Evolutionary conservation across 2,888 invertebrate genomes (phyloP).

Genomic region (Ctena decussata): DNA sequence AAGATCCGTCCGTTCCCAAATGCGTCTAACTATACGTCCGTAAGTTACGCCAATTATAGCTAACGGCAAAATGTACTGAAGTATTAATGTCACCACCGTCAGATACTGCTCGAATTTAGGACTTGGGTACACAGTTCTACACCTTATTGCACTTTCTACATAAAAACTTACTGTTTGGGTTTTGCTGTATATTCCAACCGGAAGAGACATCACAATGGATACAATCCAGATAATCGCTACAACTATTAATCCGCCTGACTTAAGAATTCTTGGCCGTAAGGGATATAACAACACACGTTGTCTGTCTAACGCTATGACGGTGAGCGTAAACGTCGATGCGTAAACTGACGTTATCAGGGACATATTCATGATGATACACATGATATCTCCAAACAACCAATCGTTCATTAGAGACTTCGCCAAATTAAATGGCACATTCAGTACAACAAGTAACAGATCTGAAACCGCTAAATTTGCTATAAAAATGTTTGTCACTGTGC

Average conservation of each 20-base stretch:
- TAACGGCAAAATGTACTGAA: slow-evolving; percentile 87
- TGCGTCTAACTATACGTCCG: slow-evolving; percentile 82
- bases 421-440: slow-evolving; percentile 88
- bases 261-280: slow-evolving; percentile 85
- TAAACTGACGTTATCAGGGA: slow-evolving; percentile 87
- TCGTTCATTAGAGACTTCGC: slow-evolving; percentile 85
- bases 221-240: slow-evolving; percentile 86
- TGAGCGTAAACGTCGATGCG: slow-evolving; percentile 88
- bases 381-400: slow-evolving; percentile 87
- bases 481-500: slow-evolving; percentile 33
- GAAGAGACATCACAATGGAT: slow-evolving; percentile 84
- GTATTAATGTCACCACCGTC: slow-evolving; percentile 85
- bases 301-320: slow-evolving; percentile 87
- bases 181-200: slow-evolving; percentile 86
- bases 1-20: slow-evolving; percentile 85
- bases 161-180: slow-evolving; percentile 72
- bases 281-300: slow-evolving; percentile 87
- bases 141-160: slow-evolving; percentile 74
- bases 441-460: slow-evolving; percentile 81
- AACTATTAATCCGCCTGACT: slow-evolving; percentile 83
- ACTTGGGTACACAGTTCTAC: slow-evolving; percentile 84
- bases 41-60: slow-evolving; percentile 86
- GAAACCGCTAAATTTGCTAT: slow-evolving; percentile 80
- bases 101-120: slow-evolving; percentile 84
- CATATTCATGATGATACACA: slow-evolving; percentile 87